A percentile compares a stretch with the other conserved stretches of the same genome.
These are phyloP conservation scores for Morphnarchus princeps DNA, from an alignment of 2,113 vertebrate genomes.

Conservation along the genomic window DNA sequence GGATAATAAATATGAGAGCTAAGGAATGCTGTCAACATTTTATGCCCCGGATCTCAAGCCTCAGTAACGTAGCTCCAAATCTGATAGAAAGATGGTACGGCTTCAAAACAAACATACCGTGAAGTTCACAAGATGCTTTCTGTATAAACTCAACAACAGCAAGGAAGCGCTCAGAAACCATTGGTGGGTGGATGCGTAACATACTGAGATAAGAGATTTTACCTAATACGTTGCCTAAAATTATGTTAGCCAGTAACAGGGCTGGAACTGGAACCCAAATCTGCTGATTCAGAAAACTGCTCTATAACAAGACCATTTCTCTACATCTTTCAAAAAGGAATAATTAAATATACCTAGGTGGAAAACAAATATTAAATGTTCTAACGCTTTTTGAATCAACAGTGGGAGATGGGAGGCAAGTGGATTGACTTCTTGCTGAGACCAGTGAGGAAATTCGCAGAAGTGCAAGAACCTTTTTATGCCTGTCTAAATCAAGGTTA, in stretches of 20 bases:
- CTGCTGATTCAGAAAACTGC: not conserved
- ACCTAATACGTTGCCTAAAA: not conserved
- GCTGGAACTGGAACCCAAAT: not conserved
- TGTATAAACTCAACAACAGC: not conserved
- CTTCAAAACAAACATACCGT: not conserved
- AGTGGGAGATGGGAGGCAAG: not conserved
- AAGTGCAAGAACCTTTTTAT: not conserved
- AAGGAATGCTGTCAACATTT: constrained; percentile 15
- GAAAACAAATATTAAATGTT: not conserved
- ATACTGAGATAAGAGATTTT: not conserved
- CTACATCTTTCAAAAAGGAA: not conserved
- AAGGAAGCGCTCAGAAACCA: not conserved
- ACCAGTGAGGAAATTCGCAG: not conserved
- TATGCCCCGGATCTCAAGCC: not conserved
- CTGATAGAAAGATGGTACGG: not conserved
- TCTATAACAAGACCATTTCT: not conserved
- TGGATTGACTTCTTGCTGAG: not conserved
- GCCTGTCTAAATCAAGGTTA: not conserved
- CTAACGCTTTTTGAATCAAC: not conserved
- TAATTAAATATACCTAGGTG: not conserved
- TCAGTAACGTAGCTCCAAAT: not conserved
- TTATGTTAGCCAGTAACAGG: not conserved
- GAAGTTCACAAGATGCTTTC: not conserved
- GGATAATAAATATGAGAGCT: constrained; percentile 3
- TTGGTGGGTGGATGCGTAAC: accelerated